Percentiles rank a stretch among this genome's conserved stretches.
These are phyloP conservation scores for Melinaea marsaeus DNA, from an alignment of 2,888 invertebrate genomes.

Conservation along the genomic window DNA sequence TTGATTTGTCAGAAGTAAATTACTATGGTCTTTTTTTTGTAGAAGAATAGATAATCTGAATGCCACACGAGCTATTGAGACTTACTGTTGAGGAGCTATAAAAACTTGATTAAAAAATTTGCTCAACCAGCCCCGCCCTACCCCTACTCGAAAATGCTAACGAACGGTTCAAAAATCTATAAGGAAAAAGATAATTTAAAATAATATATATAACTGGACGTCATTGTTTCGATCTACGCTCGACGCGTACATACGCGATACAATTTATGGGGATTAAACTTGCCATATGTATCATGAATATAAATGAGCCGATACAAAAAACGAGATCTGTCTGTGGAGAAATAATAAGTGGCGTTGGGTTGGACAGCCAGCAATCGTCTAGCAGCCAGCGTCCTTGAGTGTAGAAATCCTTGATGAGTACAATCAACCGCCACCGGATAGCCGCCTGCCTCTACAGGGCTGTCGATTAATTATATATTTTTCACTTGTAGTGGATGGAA, in stretches of 20 bases:
- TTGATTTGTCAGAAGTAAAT: too few relatives aligned
- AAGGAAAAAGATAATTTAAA: conserved; percentile 9
- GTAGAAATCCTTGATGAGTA: conserved; percentile 78
- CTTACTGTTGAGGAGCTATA: too few relatives aligned
- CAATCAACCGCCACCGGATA: conserved; percentile 77
- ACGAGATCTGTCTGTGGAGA: conserved; percentile 71
- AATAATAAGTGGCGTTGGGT: conserved; percentile 63
- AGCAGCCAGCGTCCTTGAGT: conserved; percentile 74
- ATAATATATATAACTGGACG: too few relatives aligned
- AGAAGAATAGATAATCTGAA: too few relatives aligned
- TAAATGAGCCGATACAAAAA: conserved; percentile 72
- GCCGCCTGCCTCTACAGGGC: conserved; percentile 60
- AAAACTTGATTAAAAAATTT: too few relatives aligned
- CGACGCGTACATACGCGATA: conserved; percentile 35
- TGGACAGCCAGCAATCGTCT: conserved; percentile 63
- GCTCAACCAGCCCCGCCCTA: too few relatives aligned
- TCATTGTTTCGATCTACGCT: conserved; percentile 10
- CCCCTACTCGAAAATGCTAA: too few relatives aligned
- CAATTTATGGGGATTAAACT: conserved; percentile 70
- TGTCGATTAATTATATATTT: conserved; percentile 46
- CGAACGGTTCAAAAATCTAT: neutral
- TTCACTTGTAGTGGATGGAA: conserved; percentile 20
- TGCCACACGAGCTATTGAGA: too few relatives aligned
- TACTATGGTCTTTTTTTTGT: too few relatives aligned
- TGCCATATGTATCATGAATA: conserved; percentile 74